Evolutionary conservation across 1,140 invertebrate species (phyloP), one percentile per base, ranked within the genome.

Genomic region (Papilio xuthus): DNA sequence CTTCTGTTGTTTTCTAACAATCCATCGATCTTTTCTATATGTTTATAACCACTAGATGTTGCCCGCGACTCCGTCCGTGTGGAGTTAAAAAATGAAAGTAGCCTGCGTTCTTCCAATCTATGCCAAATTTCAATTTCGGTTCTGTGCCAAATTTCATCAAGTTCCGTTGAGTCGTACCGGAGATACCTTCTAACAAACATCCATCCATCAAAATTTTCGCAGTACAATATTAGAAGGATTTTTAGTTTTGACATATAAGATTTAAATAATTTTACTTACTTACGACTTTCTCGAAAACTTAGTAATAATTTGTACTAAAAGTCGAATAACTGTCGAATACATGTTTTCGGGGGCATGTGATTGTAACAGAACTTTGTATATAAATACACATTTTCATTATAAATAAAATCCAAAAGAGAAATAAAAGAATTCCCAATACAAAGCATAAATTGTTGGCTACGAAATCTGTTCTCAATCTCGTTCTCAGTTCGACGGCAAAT

Each of bases 401-500:
- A 63, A 67, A 67, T 67, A 67, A 67, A 67, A 28, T 67, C 60
- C 60, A 67, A 67, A 67, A 67, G 26, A 15, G 26, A 67, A 67
- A 67, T 67, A 67, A 67, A 67, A 10, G 60, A 67, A 67, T 67
- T 67, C 60, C 60, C 60, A 67, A 32, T 67, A 26, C 60, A 67
- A 32, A 67, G 60, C 60, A 67, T 67, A 67, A 67, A 67, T 67
- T 67, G 60, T 67, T 67, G 60, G 60, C 60, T 67, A 15, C 60
- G 26, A 67, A 67, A 67, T 67, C 60, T 67, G 60, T 67, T 67
- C 60, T 67, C 60, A 67, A 67, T 67, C 60, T 67, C 23, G 60
- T 67, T 67, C 60, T 67, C 60, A 67, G 60, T 67, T 67, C 60
- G 60, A 67, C 60, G 60, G 60, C 26, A 67, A 67, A 67, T 67